phyloP scores from a whole-genome alignment of 2,888 invertebrate genomes.

The Sycophila texana region DNA sequence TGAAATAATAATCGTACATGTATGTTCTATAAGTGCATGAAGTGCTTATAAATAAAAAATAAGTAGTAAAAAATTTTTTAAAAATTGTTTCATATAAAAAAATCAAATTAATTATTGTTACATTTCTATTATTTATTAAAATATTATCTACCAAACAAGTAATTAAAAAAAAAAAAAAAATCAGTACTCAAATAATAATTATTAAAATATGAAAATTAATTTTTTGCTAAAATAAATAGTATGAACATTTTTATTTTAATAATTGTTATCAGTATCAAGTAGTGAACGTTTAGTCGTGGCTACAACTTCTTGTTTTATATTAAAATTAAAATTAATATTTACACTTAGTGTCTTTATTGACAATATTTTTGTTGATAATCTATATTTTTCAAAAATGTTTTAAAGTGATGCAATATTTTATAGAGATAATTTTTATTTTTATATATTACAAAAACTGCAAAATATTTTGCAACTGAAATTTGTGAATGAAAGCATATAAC shows the following conservation, averaged over 20 bases:
- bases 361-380: slow-evolving; percentile 53
- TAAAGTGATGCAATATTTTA: slow-evolving; percentile 56
- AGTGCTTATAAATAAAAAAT: slow-evolving; percentile 25
- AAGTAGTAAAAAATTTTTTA: slow-evolving; percentile 38
- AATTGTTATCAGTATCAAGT: slow-evolving; percentile 26
- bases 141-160: slow-evolving; percentile 19
- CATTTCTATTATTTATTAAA: slow-evolving; percentile 26
- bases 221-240: slow-evolving; percentile 20
- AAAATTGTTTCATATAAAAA: slow-evolving; percentile 35
- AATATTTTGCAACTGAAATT: slow-evolving; percentile 53
- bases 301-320: slow-evolving; percentile 47
- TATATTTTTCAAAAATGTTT: slow-evolving; percentile 54
- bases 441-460: slow-evolving; percentile 49
- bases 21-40: slow-evolving; percentile 18
- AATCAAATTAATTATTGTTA: slow-evolving; percentile 30
- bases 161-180: neutral
- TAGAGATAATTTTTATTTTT: slow-evolving; percentile 59
- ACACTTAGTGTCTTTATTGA: slow-evolving; percentile 45
- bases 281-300: slow-evolving; percentile 20
- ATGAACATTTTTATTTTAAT: slow-evolving; percentile 25
- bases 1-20: slow-evolving; percentile 21
- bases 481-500: slow-evolving; percentile 47
- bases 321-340: slow-evolving; percentile 50
- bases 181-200: too few species aligned
- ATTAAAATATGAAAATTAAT: neutral